Evolutionary conservation across 2,888 invertebrate genomes (phyloP), one percentile per base, ranked within the genome.

Genomic region (Ctenicera cuprea): DNA sequence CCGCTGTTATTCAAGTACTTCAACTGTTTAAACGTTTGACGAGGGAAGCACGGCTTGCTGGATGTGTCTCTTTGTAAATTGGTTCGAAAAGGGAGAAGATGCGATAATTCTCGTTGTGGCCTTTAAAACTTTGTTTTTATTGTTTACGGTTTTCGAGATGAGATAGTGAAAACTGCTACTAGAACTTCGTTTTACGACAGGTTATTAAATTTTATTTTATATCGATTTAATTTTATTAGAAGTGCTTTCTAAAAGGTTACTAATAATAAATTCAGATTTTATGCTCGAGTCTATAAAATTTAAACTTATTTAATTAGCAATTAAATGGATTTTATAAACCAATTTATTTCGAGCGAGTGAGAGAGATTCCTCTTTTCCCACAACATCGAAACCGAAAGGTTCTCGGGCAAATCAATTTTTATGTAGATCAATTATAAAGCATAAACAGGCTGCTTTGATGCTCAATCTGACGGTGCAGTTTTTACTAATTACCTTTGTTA

Each of bases 401-500:
- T 48, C 48, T 48, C 16, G 18, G 43, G 48, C 48, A 48, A 48
- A 71, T 71, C 71, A 41, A 73, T 69, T 69, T 64, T 63, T 30
- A 62, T 63, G 41, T 63, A 26, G 61, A 67, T 72, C 52, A 38
- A 66, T 61, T 59, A 59, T 14, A 22, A 37, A 20, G 64, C 50
- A 63, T 69, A 73, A 73, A 69, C 71, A 54, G 65, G 52, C 62
- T 62, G 61, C 61, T 66, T 62, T 61, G 71, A 48, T 59, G 59
- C 66, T 59, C 57, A 64, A 69, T 73, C 68, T 75, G 75, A 75
- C 75, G 73, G 12, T 68, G 75, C 76, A 75, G 66, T 73, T 76
- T 75, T 74, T 75, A 73, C 76, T 78, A 78, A 78, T 78, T 76
- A 77, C 75, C 76, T 76, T 76, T 77, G 75, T 77, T 78, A 78